phyloP scores from a whole-genome alignment of 2,113 vertebrate genomes.

The Ceyx margarethae region DNA sequence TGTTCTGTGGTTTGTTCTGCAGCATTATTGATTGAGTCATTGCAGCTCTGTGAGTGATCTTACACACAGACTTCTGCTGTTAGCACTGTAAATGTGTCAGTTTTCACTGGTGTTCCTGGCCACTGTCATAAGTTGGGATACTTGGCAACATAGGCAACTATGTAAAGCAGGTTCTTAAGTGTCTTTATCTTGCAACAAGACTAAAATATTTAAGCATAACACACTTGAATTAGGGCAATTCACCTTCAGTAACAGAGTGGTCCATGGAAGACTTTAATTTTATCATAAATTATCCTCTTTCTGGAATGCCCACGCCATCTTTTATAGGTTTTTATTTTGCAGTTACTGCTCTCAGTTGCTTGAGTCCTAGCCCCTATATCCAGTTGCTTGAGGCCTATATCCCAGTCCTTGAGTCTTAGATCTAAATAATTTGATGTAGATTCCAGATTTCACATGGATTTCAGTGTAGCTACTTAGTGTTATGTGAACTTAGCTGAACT shows the following conservation, averaged over 20 bases:
- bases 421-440: background rate
- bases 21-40: background rate
- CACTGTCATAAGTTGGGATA: accelerated
- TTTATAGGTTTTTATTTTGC: background rate
- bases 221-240: background rate
- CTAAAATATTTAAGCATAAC: background rate
- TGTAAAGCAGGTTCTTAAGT: background rate
- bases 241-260: background rate
- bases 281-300: background rate
- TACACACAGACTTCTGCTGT: background rate
- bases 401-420: background rate
- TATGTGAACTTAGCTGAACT: background rate
- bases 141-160: background rate
- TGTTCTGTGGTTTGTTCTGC: background rate
- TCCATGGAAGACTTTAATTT: background rate
- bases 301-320: background rate
- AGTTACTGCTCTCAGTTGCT: background rate
- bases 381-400: background rate
- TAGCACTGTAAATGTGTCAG: background rate
- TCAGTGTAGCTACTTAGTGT: background rate
- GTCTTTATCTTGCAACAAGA: background rate
- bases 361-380: background rate
- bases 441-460: background rate
- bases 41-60: background rate
- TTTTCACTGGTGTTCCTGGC: background rate